Percentiles rank a stretch among this genome's conserved stretches.
Conservation (phyloP, 1,140 invertebrate species). For the Eciton burchellii region DNA sequence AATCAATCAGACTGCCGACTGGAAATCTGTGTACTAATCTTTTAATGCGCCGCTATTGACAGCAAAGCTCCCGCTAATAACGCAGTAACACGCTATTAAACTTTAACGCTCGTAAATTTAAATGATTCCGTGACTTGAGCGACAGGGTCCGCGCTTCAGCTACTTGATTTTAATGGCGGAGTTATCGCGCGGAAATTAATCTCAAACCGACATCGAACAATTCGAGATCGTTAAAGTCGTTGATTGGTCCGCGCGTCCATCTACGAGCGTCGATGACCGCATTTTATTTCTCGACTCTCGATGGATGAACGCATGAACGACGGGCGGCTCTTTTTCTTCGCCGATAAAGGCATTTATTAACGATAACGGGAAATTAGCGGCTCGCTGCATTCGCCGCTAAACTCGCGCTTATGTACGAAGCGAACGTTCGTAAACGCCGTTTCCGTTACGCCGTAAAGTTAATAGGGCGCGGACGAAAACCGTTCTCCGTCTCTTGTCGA, state of each 20-base stretch:
- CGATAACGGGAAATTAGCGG: conserved; percentile 13
- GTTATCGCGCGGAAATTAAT: conserved; percentile 44
- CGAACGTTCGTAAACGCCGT: neutral
- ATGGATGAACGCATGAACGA: neutral
- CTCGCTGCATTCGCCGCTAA: conserved; percentile 17
- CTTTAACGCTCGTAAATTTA: conserved; percentile 40
- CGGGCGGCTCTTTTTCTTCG: neutral
- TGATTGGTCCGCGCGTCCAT: conserved; percentile 41
- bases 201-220: conserved; percentile 35
- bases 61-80: conserved; percentile 19
- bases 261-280: conserved; percentile 30
- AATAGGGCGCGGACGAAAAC: conserved; percentile 29
- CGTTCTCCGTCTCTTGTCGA: conserved; percentile 14
- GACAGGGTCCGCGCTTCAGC: neutral
- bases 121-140: conserved; percentile 35
- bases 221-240: conserved; percentile 27
- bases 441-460: neutral
- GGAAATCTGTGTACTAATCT: conserved; percentile 28
- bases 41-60: conserved; percentile 20
- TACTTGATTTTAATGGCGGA: conserved; percentile 7
- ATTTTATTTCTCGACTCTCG: conserved; percentile 28
- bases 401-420: conserved; percentile 5
- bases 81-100: conserved; percentile 15
- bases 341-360: conserved; percentile 18
- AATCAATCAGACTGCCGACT: conserved; percentile 19